These are phyloP conservation scores for Oreochromis tanganicae DNA, from an alignment of 2,113 vertebrate genomes.

Conservation along the genomic window DNA sequence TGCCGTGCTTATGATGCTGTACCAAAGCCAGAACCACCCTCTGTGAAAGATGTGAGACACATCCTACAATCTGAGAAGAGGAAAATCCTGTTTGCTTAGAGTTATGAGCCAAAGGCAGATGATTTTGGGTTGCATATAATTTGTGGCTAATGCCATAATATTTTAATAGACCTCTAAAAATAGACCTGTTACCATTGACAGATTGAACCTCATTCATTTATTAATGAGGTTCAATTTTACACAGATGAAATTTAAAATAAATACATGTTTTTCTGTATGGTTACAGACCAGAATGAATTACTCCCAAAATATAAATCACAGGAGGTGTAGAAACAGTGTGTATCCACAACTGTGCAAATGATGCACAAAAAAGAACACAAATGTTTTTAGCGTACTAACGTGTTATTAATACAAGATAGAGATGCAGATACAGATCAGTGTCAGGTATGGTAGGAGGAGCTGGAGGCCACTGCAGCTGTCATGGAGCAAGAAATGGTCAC, in stretches of 20 bases:
- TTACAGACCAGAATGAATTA: background rate
- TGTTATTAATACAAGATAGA: background rate
- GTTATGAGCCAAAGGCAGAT: background rate
- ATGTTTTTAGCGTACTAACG: background rate
- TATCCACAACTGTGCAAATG: background rate
- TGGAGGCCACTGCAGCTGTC: background rate
- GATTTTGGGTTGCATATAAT: background rate
- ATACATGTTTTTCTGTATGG: background rate
- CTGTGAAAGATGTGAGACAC: constrained; percentile 23
- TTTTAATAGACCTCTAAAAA: background rate
- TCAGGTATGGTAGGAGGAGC: background rate
- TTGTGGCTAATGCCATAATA: background rate
- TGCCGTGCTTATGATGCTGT: background rate
- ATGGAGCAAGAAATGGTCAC: background rate
- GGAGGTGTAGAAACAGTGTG: background rate
- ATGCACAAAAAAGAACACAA: background rate
- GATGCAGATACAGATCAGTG: background rate
- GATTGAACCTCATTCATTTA: background rate
- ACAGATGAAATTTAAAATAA: background rate
- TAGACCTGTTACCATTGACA: background rate
- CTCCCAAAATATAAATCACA: background rate
- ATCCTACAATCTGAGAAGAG: constrained; percentile 6
- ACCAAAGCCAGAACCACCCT: constrained; percentile 27
- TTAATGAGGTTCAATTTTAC: background rate
- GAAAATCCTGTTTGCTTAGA: constrained; percentile 21